Base-by-base conservation (phyloP, 2,888 invertebrate genomes). In the Hirtodrosophila duncani region DNA sequence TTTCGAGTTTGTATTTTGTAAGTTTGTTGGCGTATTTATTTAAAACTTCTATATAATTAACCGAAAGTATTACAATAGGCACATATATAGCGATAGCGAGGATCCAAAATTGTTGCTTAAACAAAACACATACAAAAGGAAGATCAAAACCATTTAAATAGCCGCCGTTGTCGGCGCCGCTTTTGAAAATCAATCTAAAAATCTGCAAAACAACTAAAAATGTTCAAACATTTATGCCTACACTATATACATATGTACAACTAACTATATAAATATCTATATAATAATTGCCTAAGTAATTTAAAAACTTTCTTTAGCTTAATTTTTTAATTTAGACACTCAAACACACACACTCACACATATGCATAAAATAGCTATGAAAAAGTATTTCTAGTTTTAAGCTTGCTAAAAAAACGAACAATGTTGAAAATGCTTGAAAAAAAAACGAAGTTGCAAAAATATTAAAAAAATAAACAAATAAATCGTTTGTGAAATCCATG, bases 341-440 rank as follows among this genome's bases (percentile, higher is more conserved):
- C 8, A 14, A 23, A 23, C 24, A 23, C 6, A 20, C 20, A 5
- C 20, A 20, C 24, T 39, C 43, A 33, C 44, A 11, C 5, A 9
- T 3, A 29, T 3, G 8, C 9, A 31, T 43, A 60, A 56, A 24
- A 27, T 39, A 37, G 74, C 74, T 77, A 64, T 44, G 57, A 57
- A 34, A 37, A 80, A 75, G 75, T 75, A 75, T 75, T 74, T 79
- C 65, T 81, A 81, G 75, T 65, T 63, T 9, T 75, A 75, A 75
- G 75, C 21, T 36, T 36, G 43, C 37, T 29, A 34, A 51, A 36
- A 48, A 60, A 57, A 68, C 56, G 36, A 39, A 43, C 60, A 60
- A 51, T 60, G 66, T 66, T 69, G 29, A 46, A 34, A 34, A 14
- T 51, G 56, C 26, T 31, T 26, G 46, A 39, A 41, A 43, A 8